Evolutionary conservation across 2,113 vertebrate species (phyloP).

Genomic region (Pseudopodoces humilis): DNA sequence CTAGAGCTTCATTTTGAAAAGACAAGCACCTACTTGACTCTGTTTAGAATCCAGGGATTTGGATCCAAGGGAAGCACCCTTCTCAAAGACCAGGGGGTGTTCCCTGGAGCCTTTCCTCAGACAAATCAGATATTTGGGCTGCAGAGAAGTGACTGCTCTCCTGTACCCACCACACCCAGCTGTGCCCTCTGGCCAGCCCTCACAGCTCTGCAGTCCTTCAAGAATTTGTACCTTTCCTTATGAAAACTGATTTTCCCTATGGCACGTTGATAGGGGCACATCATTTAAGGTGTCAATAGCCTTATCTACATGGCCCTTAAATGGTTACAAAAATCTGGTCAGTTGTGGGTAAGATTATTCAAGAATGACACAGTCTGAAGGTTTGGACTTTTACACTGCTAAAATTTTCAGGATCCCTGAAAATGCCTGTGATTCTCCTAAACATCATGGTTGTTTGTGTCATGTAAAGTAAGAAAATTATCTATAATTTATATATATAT

Average conservation of each 20-base stretch:
- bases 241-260: not conserved
- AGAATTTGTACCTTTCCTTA: not conserved
- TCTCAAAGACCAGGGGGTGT: not conserved
- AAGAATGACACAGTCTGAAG: not conserved
- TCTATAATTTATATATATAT: too few species aligned
- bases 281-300: not conserved
- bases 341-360: not conserved
- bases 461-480: not conserved
- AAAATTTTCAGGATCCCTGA: not conserved
- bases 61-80: not conserved
- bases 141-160: not conserved
- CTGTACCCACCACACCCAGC: not conserved
- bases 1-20: not conserved
- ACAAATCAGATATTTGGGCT: not conserved
- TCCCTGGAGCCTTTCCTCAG: not conserved
- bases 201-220: not conserved
- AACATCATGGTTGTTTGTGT: not conserved
- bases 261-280: not conserved
- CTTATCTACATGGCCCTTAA: not conserved
- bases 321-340: not conserved
- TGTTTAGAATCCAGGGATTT: not conserved
- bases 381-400: not conserved
- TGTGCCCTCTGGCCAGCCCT: not conserved
- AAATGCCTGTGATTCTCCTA: not conserved
- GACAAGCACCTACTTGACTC: fast-evolving